These are phyloP conservation scores for Pseudochirops corinnae DNA, from an alignment of 2,797 vertebrate species.

Conservation along the genomic window DNA sequence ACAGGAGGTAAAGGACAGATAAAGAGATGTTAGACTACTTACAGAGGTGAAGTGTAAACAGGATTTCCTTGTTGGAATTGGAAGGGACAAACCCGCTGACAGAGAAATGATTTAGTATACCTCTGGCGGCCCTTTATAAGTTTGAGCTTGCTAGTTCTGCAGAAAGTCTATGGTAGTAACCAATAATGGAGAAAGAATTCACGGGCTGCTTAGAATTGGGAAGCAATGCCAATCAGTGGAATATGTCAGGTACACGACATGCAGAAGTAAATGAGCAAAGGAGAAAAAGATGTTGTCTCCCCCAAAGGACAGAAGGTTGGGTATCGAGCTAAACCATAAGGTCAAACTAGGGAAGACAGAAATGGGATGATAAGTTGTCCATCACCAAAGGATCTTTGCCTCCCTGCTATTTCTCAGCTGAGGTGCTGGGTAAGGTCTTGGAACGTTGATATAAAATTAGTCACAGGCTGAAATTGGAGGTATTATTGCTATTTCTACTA, in stretches of 20 bases:
- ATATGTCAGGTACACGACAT: not conserved
- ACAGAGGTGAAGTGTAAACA: not conserved
- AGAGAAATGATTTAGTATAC: not conserved
- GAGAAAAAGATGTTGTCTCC: not conserved
- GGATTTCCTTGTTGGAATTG: not conserved
- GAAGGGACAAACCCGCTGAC: not conserved
- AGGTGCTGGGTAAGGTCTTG: not conserved
- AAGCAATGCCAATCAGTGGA: not conserved
- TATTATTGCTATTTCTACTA: not conserved
- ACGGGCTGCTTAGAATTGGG: not conserved
- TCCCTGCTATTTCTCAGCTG: not conserved
- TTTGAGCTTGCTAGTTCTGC: not conserved
- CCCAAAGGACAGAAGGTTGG: not conserved
- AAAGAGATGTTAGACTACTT: not conserved
- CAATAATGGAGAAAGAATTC: not conserved
- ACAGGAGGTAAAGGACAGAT: not conserved
- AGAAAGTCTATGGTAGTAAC: not conserved
- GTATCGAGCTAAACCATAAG: not conserved
- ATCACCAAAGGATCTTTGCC: not conserved
- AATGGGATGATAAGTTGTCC: not conserved
- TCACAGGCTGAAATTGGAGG: not conserved
- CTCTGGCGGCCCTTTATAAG: not conserved
- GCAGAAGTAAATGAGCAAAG: not conserved
- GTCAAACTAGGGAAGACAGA: not conserved
- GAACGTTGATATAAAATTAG: not conserved